phyloP scores from a whole-genome alignment of 92 coral and sea anemone genomes.

The Chrysogorgia sp. region DNA sequence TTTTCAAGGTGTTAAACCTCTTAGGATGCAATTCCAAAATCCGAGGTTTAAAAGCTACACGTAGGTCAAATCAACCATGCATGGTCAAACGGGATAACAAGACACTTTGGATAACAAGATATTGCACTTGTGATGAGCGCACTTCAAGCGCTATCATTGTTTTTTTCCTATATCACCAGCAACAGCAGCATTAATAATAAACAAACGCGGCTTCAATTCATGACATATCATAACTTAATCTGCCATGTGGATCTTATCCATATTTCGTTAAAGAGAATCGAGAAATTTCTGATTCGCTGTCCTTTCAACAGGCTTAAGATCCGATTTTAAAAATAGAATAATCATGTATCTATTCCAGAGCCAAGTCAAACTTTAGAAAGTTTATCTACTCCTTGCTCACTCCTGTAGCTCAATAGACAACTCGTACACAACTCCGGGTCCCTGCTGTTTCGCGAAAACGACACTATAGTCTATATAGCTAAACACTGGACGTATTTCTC shows the following conservation, averaged over 20 bases:
- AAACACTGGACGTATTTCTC: background rate
- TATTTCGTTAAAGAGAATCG: constrained; percentile 6
- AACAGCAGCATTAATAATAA: background rate
- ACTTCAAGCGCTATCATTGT: no score
- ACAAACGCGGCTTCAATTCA: constrained; percentile 6
- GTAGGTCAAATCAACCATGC: no score
- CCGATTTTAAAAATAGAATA: background rate
- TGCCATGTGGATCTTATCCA: constrained; percentile 20
- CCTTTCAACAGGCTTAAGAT: constrained; percentile 12
- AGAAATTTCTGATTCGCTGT: constrained; percentile 24
- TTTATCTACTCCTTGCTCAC: background rate
- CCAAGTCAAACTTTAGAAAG: background rate
- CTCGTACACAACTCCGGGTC: background rate
- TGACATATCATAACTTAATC: constrained; percentile 29
- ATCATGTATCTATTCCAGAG: background rate
- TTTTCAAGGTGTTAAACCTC: background rate
- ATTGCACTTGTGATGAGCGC: no score
- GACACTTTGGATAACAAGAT: no score
- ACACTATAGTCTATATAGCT: background rate
- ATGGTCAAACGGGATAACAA: no score
- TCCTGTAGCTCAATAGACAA: constrained; percentile 10
- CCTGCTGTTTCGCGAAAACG: background rate
- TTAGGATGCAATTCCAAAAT: background rate
- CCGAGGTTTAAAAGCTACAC: background rate
- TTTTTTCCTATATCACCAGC: background rate